Evolutionary conservation across 2,797 vertebrate species (phyloP), one percentile per base, ranked within the genome.

Genomic region (Garrulus glandarius): DNA sequence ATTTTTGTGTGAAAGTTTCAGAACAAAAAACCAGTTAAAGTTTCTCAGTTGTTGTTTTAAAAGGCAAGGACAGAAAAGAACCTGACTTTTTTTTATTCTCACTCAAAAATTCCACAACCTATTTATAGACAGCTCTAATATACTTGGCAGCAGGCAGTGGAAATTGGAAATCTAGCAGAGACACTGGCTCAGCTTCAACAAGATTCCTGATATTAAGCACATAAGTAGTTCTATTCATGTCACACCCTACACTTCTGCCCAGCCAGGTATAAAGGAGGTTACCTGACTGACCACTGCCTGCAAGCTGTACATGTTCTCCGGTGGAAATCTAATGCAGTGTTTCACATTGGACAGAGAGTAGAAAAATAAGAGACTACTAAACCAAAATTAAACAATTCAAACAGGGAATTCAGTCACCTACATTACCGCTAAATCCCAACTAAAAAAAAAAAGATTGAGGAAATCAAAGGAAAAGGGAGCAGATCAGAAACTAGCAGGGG

Each of bases 31-130:
- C 5, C 5, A 34, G 15, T 27, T 57, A 50, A 65, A 74, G 11
- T 11, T 71, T 43, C 41, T 81, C 55, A 79, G 30, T 3, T 74
- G 12, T 23, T 81, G 36, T 59, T 72, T 49, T 34, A 87, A 88
- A 87, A 70, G 60, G 52, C 47, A 27, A 32, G 14, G 30, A 79
- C 36, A 44, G 37, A 70, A 93, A 78, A 63, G 26, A 77, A 85
- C 24, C 49, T 46, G 22, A 13, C 22, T 76, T 64, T 53, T 61
- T 78, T 89, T 85, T 13, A 56, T 80, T 68, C 69, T 88, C 84
- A 72, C 49, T 91, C 76, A 93, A 78, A 93, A 93, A 96, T 92
- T 91, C 92, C 79, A 85, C 57, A 23, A 95, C 86, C 84, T 95
- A 94, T 95, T 96, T 93, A 94, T 95, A 96, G 91, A 81, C 37